Evolutionary conservation across 2,113 vertebrate genomes (phyloP), one percentile per base, ranked within the genome.

Genomic region (Cairina moschata): DNA sequence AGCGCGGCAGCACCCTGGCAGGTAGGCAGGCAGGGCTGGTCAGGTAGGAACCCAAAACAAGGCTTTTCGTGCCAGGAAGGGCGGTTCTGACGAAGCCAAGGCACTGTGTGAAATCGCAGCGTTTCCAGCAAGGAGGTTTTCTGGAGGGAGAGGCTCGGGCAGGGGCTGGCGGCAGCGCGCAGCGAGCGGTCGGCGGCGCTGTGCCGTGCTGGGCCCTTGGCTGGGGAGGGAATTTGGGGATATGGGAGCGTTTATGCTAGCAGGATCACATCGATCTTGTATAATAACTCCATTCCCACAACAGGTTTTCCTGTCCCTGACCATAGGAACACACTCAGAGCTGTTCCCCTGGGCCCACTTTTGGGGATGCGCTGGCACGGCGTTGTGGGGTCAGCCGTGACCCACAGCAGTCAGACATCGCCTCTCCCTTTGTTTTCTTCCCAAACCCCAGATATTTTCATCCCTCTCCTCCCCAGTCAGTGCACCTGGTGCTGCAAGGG

Each of bases 401-500:
- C 17, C 1, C 1, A 40, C 79, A 65, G 3, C 8, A 2, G 22
- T 52, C 85, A 63, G 17, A 1, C 34, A 85, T 75, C 79, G 9
- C 26, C 0, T 0, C 52, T 85, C 26, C 25, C 26, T 48, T 71
- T 56, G 40, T 71, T 72, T 31, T 11, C 23, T 66, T 25, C 50
- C 46, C 46, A 48, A 48, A 11, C 20, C 50, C 50, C 8, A 8
- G 1, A 1, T 34, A 1, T 22, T 94, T 55, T 55, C 62, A 2
- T 17, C 32, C 34, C 7, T 26, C 25, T 83, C 36, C 25, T 25
- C 32, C 71, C n/a, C 16, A 3, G 25, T 26, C 2, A 8, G 55
- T n/a, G 67, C 23, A 1, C 1, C 0, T 3, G 18, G 34, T 68
- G 9, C 15, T 0, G 1, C 3, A 8, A 17, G 15, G 25, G 13